phyloP scores from a whole-genome alignment of 37 sponge, comb jelly and placozoan species.

The Amphimedon queenslandica region DNA sequence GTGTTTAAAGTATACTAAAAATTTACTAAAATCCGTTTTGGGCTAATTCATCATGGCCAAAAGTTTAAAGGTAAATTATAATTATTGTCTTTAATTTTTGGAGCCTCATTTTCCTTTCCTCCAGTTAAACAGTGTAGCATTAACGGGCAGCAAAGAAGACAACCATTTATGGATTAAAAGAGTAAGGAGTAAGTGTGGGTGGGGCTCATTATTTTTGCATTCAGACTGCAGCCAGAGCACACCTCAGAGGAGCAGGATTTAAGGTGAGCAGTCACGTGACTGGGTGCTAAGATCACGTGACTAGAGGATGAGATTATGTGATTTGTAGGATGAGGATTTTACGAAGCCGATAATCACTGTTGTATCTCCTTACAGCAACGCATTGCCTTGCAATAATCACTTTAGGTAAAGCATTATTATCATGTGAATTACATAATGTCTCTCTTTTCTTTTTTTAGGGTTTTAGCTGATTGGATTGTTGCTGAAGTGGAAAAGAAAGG shows the following conservation, averaged over 20 bases:
- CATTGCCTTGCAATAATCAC: conserved; percentile 76
- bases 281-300: background rate
- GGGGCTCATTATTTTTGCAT: background rate
- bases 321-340: conserved; percentile 59
- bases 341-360: conserved; percentile 60
- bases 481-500: conserved; percentile 61
- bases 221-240: conserved; percentile 57
- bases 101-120: background rate
- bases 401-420: too few species aligned
- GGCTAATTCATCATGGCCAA: too few species aligned
- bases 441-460: too few species aligned
- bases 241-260: conserved; percentile 65
- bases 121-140: conserved; percentile 35
- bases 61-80: too few species aligned
- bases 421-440: too few species aligned
- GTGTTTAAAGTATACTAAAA: too few species aligned
- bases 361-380: conserved; percentile 70
- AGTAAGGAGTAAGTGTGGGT: conserved; percentile 8
- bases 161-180: conserved; percentile 53
- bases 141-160: conserved; percentile 48
- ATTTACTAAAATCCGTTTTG: too few species aligned
- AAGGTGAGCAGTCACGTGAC: conserved; percentile 40
- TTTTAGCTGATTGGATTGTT: conserved; percentile 38
- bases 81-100: too few species aligned
- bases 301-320: background rate